Base-by-base conservation (phyloP, 2,888 invertebrate species). In the Notodonta ziczac region DNA sequence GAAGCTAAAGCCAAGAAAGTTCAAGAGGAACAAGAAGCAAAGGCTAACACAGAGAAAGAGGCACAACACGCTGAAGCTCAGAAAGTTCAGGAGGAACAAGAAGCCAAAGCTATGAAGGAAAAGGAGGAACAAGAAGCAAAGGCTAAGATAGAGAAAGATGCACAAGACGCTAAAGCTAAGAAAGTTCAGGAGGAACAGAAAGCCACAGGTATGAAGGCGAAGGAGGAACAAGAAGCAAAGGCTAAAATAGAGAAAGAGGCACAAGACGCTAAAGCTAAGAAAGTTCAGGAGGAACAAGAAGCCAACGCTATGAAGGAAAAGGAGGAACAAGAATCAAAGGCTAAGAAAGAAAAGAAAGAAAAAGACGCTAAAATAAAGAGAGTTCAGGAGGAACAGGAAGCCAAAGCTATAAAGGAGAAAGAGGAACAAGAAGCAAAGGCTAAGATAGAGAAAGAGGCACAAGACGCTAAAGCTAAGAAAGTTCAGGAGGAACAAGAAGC, bases 51-150 rank as follows among this genome's bases (percentile, higher is more conserved):
- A 24, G 51, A 63, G 55, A 53, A 61, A 4, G 39, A 57, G 59
- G 52, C 62, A 32, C 52, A 69, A 57, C 54, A 35, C 63, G 69
- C 40, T 4, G 61, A 56, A 56, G 42, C 54, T 67, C 57, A 57
- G 6, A 60, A 59, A n/a, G 32, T 24, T 24, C 24, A 24, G 24
- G 24, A 24, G 24, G 24, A 24, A 24, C 24, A n/a, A 0, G 53
- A 62, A 12, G 12, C 44, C 42, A 32, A 57, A 12, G 44, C 12
- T 16, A 48, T 6, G 1, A 44, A 40, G 12, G 56, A 57, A 35
- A 57, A 66, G 44, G 58, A 67, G 55, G 67, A 67, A 61, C 55
- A 70, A 10, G 57, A 67, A 35, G 13, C 40, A 10, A 51, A 46
- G 14, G 14, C 10, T 12, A 39, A 54, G n/a, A 24, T 24, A 24